These are phyloP conservation scores for Pristiophorus japonicus DNA, from an alignment of 2,113 vertebrate genomes.

Conservation along the genomic window DNA sequence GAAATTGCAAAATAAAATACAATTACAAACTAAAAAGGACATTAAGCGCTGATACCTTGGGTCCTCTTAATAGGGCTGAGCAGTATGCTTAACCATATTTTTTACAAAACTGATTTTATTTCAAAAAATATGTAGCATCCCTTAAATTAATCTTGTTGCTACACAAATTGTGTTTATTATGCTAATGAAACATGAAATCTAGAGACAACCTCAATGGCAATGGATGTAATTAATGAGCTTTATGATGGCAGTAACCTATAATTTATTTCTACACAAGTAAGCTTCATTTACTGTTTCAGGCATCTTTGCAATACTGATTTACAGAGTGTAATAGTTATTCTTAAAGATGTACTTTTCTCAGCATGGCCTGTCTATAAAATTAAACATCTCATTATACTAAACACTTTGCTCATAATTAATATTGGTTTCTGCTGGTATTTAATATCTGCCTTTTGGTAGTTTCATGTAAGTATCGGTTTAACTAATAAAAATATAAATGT, in stretches of 20 bases:
- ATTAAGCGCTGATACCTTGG: neutral
- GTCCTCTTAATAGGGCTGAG: slow-evolving; percentile 62
- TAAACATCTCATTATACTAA: slow-evolving; percentile 95
- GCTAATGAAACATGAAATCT: slow-evolving; percentile 99
- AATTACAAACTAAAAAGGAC: neutral
- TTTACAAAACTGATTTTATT: slow-evolving; percentile 90
- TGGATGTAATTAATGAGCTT: slow-evolving; percentile 99
- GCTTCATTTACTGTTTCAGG: slow-evolving; percentile 96
- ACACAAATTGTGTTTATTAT: slow-evolving; percentile 99
- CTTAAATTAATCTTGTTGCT: slow-evolving; percentile 98
- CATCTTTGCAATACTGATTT: slow-evolving; percentile 92
- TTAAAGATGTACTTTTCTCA: slow-evolving; percentile 98
- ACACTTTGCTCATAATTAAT: neutral
- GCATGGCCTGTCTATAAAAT: slow-evolving; percentile 97
- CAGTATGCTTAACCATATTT: slow-evolving; percentile 84
- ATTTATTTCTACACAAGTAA: slow-evolving; percentile 98
- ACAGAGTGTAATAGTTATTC: slow-evolving; percentile 99
- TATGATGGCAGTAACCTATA: slow-evolving; percentile 91
- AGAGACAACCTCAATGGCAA: slow-evolving; percentile 99
- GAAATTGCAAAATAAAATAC: neutral
- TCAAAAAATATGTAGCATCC: slow-evolving; percentile 99
- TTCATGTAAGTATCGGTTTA: neutral
- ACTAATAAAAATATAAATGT: neutral
- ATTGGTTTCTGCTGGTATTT: neutral
- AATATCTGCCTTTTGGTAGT: slow-evolving; percentile 10